Evolutionary conservation across 2,888 invertebrate genomes (phyloP).

Genomic region (Napeogenes inachia): DNA sequence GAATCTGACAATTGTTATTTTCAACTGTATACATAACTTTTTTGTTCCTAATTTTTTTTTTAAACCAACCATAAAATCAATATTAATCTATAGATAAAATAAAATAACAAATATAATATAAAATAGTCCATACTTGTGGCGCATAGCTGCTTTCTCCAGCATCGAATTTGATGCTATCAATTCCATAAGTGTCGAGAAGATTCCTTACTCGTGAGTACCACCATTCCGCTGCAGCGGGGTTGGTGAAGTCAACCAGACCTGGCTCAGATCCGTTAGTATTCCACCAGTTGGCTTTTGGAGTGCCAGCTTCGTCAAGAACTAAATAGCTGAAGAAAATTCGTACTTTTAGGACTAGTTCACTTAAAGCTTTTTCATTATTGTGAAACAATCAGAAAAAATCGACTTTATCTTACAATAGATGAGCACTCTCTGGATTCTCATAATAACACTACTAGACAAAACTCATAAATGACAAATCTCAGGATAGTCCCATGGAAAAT

Average conservation of each 20-base stretch:
- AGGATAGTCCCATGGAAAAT: no score
- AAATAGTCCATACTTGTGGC: conserved; percentile 65
- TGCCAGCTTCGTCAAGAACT: conserved; percentile 65
- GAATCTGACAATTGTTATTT: conserved; percentile 44
- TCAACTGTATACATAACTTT: background rate
- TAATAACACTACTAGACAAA: no score
- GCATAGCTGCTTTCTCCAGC: conserved; percentile 85
- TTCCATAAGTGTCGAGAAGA: conserved; percentile 78
- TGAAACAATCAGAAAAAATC: no score
- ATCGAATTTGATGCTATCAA: conserved; percentile 89
- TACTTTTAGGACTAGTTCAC: background rate
- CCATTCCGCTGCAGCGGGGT: conserved; percentile 81
- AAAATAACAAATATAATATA: background rate
- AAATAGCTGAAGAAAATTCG: conserved; percentile 55
- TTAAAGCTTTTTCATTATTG: no score
- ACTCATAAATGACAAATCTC: no score
- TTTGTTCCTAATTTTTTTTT: background rate
- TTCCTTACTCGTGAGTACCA: conserved; percentile 70
- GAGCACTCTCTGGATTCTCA: no score
- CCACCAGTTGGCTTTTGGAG: conserved; percentile 72
- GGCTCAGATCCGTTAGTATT: conserved; percentile 68
- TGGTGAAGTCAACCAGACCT: conserved; percentile 84
- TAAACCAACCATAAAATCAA: no score
- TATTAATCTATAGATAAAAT: background rate
- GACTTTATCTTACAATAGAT: no score